Conservation (phyloP, 2,888 invertebrate genomes). For the Portevinia maculata region DNA sequence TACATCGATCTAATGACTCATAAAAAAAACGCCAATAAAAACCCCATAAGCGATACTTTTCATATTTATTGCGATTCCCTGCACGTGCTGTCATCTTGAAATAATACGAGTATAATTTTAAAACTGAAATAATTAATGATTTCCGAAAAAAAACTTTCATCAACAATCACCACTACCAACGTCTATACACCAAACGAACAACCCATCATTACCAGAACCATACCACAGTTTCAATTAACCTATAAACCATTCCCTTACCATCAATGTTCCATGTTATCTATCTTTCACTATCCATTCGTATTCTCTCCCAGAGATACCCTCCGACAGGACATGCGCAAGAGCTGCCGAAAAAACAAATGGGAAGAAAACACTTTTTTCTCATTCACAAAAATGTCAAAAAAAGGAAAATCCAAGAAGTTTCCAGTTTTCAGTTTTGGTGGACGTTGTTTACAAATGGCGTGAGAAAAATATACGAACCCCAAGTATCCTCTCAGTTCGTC, state of each 20-base stretch:
- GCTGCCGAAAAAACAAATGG: constrained; percentile 26
- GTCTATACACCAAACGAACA: background rate
- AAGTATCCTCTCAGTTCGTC: constrained; percentile 53
- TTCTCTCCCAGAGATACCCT: constrained; percentile 66
- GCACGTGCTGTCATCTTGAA: constrained; percentile 58
- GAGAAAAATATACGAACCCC: constrained; percentile 55
- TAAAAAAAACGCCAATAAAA: constrained; percentile 22
- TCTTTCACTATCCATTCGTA: constrained; percentile 46
- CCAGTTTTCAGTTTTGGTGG: constrained; percentile 71
- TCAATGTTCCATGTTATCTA: constrained; percentile 66
- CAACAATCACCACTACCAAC: constrained; percentile 8
- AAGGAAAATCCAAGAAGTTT: constrained; percentile 43
- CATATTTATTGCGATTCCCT: constrained; percentile 53
- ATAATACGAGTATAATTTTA: constrained; percentile 31
- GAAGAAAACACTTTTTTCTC: constrained; percentile 16
- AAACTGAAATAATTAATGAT: constrained; percentile 36
- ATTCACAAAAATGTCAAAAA: constrained; percentile 66
- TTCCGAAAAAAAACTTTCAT: constrained; percentile 37
- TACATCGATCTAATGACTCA: constrained; percentile 41
- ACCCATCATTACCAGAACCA: background rate
- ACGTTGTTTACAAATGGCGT: constrained; percentile 73
- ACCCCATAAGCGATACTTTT: constrained; percentile 20
- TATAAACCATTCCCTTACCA: constrained; percentile 67
- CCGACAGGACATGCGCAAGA: constrained; percentile 61
- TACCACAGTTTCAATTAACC: constrained; percentile 49